Conservation (phyloP, 2,113 vertebrate species). For the Notothenia rossii region DNA sequence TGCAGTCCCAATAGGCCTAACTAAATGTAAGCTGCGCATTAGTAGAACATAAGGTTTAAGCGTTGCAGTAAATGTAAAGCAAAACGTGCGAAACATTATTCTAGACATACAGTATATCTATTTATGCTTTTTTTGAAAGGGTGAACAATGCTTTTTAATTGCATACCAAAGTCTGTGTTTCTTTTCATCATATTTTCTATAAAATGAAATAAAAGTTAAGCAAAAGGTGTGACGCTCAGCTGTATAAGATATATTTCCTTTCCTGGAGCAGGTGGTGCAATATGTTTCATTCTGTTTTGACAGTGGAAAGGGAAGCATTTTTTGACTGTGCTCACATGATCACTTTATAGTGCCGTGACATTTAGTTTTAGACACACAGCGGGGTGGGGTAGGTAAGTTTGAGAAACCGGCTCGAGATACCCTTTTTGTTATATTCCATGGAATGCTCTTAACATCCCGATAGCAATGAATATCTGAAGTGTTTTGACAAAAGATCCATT, state of each 20-base stretch:
- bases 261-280: not conserved
- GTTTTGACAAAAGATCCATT: too few species aligned
- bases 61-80: constrained; percentile 7
- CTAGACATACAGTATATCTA: constrained; percentile 1
- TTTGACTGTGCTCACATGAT: constrained; percentile 28
- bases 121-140: not conserved
- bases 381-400: too few species aligned
- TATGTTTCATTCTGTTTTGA: constrained; percentile 38
- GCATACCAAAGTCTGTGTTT: not conserved
- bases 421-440: too few species aligned
- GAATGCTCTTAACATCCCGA: too few species aligned
- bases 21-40: constrained; percentile 4
- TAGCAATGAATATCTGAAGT: too few species aligned
- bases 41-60: not conserved
- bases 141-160: constrained; percentile 11
- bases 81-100: constrained; percentile 23
- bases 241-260: not conserved
- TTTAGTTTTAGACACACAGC: not conserved
- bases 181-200: not conserved
- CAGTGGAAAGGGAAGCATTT: constrained; percentile 38
- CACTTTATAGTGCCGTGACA: not conserved
- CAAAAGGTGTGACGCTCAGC: constrained; percentile 8
- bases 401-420: too few species aligned
- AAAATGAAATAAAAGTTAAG: not conserved
- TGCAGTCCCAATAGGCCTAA: not conserved